phyloP scores from a whole-genome alignment of 2,888 invertebrate species.

The Disparrhopalites patrizii region DNA sequence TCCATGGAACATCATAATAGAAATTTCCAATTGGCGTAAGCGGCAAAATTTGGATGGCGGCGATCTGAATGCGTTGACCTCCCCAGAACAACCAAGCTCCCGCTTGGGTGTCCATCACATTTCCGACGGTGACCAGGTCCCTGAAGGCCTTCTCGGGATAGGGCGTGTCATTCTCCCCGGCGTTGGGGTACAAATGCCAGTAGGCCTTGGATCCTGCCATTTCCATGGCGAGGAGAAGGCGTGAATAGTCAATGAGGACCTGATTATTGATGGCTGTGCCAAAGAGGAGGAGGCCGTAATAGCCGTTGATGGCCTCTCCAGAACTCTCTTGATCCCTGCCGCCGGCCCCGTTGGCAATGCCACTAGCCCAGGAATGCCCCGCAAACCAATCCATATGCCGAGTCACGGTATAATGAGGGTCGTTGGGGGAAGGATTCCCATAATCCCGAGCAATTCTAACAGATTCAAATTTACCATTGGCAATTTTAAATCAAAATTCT shows the following conservation, averaged over 20 bases:
- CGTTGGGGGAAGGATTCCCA: constrained; percentile 42
- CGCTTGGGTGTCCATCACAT: constrained; percentile 37
- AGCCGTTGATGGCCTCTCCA: constrained; percentile 43
- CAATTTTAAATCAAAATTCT: not conserved
- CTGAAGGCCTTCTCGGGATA: constrained; percentile 39
- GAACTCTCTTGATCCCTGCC: constrained; percentile 39
- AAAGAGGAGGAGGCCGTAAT: constrained; percentile 40
- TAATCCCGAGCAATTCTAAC: constrained; percentile 38
- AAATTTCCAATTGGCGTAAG: constrained; percentile 40
- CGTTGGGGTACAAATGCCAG: constrained; percentile 42
- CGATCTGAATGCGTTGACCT: constrained; percentile 33
- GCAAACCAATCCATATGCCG: constrained; percentile 44
- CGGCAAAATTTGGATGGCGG: constrained; percentile 42
- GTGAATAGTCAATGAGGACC: constrained; percentile 38
- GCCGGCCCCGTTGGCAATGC: constrained; percentile 42
- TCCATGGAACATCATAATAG: constrained; percentile 37
- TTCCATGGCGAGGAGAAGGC: constrained; percentile 37
- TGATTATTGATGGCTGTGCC: constrained; percentile 36
- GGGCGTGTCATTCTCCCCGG: constrained; percentile 23
- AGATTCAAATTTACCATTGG: not conserved
- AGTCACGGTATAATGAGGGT: constrained; percentile 41
- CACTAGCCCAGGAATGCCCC: constrained; percentile 43
- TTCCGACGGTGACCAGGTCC: constrained; percentile 36
- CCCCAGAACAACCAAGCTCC: constrained; percentile 44
- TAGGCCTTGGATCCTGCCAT: constrained; percentile 32